Percentiles rank a stretch among this genome's conserved stretches.
These are phyloP conservation scores for Leptoclinus maculatus DNA, from an alignment of 2,797 vertebrate species.

Conservation along the genomic window DNA sequence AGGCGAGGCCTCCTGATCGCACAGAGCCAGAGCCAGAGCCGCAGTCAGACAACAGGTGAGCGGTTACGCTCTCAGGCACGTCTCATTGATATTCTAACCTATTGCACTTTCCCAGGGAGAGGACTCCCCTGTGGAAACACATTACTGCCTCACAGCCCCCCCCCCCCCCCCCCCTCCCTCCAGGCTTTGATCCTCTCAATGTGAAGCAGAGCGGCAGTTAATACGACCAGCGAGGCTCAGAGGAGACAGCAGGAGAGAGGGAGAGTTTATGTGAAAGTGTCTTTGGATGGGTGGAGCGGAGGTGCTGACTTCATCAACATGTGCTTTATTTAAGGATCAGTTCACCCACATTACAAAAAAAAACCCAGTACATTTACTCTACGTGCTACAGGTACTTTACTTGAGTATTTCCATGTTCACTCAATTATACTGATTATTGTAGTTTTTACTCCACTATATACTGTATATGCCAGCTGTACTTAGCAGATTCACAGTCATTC, in stretches of 20 bases:
- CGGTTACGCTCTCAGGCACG: constrained; percentile 77
- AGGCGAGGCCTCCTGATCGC: constrained; percentile 47
- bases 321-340: neutral
- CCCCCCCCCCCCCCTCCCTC: neutral
- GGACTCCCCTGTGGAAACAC: constrained; percentile 77
- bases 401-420: neutral
- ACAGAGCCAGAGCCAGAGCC: neutral
- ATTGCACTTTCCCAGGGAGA: constrained; percentile 83
- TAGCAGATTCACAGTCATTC: neutral
- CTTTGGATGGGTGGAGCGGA: neutral
- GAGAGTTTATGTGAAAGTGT: constrained; percentile 2
- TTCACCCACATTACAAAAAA: neutral
- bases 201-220: constrained; percentile 75
- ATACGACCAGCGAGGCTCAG: constrained; percentile 30
- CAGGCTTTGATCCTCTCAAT: constrained; percentile 78
- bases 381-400: neutral
- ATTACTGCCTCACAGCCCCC: constrained; percentile 65
- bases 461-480: neutral
- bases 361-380: neutral
- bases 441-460: neutral
- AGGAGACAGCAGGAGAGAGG: constrained; percentile 4
- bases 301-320: neutral
- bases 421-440: neutral
- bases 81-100: constrained; percentile 87
- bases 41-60: constrained; percentile 82